These are phyloP conservation scores for Linyphia triangularis DNA, from an alignment of 2,888 invertebrate species.

Conservation along the genomic window DNA sequence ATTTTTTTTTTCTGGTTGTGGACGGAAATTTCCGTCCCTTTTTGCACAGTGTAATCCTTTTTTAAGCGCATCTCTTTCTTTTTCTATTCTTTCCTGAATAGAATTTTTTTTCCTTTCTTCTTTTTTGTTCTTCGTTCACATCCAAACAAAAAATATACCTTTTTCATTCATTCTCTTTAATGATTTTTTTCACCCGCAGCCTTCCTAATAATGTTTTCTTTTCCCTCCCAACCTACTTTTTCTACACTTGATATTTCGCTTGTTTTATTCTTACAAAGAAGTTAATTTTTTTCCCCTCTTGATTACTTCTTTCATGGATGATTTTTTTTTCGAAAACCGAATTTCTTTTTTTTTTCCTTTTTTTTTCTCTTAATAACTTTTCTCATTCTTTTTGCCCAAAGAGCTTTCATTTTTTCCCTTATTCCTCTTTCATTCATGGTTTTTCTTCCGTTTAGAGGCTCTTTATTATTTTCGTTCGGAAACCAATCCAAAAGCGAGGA, in stretches of 20 bases:
- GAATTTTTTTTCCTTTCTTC: constrained; percentile 13
- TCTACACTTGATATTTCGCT: constrained; percentile 63
- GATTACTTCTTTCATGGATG: constrained; percentile 73
- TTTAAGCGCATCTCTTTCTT: constrained; percentile 63
- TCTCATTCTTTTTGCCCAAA: constrained; percentile 73
- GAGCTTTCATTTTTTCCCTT: constrained; percentile 59
- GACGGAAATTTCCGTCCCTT: constrained; percentile 50
- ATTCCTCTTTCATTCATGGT: constrained; percentile 60
- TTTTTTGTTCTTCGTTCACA: constrained; percentile 31
- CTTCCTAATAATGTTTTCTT: constrained; percentile 67
- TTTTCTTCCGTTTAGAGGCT: constrained; percentile 68
- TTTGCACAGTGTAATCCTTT: constrained; percentile 67
- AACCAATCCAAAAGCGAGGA: constrained; percentile 72
- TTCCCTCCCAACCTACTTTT: constrained; percentile 58
- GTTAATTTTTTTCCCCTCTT: constrained; percentile 69
- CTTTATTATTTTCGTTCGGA: constrained; percentile 74
- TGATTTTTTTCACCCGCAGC: constrained; percentile 63
- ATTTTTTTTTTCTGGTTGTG: constrained; percentile 41
- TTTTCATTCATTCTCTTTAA: constrained; percentile 50
- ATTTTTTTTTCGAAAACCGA: constrained; percentile 59
- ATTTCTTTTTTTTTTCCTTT: constrained; percentile 46
- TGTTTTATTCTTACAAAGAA: constrained; percentile 71
- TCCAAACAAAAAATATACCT: constrained; percentile 39
- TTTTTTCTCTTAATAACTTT: constrained; percentile 72
- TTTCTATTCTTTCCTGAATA: constrained; percentile 47